Conservation (phyloP, 2,888 invertebrate genomes). For the Metallyticus violacea region DNA sequence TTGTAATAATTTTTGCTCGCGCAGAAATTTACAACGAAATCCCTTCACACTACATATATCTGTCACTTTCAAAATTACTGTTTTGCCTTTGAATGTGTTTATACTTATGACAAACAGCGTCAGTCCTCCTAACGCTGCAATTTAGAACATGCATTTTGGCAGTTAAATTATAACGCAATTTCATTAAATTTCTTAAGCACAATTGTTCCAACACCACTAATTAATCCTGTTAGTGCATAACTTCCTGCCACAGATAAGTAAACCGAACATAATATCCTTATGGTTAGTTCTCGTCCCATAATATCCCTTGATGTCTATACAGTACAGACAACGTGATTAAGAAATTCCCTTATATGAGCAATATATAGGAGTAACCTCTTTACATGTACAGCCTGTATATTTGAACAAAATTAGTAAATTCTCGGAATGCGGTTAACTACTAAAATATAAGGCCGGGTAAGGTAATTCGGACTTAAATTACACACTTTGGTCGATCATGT, state of each 20-base stretch:
- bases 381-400: not conserved
- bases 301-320: not conserved
- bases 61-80: not conserved
- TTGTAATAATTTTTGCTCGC: not conserved
- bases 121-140: not conserved
- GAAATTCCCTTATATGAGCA: not conserved
- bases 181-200: not conserved
- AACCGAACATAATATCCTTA: no score
- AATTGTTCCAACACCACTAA: not conserved
- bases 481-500: no score
- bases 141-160: not conserved
- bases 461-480: no score
- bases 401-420: not conserved
- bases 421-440: no score
- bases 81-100: not conserved
- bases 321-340: not conserved
- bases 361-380: not conserved
- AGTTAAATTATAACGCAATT: not conserved
- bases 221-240: not conserved
- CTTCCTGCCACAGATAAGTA: no score
- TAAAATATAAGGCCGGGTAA: no score
- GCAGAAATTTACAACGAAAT: not conserved
- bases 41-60: no score
- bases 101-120: not conserved
- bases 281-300: not conserved